These are phyloP conservation scores for Cottus gobio DNA, from an alignment of 2,113 vertebrate species.

Conservation along the genomic window DNA sequence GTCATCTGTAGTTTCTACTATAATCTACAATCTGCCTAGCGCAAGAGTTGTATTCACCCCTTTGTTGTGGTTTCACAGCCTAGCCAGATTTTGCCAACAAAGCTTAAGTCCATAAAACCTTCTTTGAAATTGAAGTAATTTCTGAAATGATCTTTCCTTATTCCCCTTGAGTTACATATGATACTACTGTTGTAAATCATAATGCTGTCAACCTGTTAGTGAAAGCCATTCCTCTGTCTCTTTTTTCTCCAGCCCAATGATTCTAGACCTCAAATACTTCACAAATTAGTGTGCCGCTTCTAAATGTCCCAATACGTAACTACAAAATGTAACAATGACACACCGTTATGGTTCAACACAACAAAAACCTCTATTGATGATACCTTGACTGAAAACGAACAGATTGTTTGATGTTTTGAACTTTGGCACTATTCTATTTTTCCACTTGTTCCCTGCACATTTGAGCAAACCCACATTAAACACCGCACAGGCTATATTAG, in stretches of 20 bases:
- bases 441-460: not conserved
- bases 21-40: not conserved
- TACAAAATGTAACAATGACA: not conserved
- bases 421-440: not conserved
- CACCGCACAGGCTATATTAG: conserved; percentile 4
- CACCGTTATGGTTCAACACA: not conserved
- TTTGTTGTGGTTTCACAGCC: not conserved
- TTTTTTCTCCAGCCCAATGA: not conserved
- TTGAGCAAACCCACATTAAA: conserved; percentile 25
- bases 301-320: not conserved
- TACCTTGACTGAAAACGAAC: conserved; percentile 12
- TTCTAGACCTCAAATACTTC: not conserved
- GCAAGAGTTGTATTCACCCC: not conserved
- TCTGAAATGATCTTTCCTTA: not conserved
- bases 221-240: not conserved
- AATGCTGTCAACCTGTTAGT: not conserved
- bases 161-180: not conserved
- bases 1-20: not conserved
- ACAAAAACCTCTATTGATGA: not conserved
- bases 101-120: not conserved
- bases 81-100: not conserved
- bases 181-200: not conserved
- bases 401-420: conserved; percentile 14
- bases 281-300: not conserved
- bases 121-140: not conserved